Evolutionary conservation across 2,113 vertebrate species (phyloP), one percentile per base, ranked within the genome.

Genomic region (Gambusia holbrooki): DNA sequence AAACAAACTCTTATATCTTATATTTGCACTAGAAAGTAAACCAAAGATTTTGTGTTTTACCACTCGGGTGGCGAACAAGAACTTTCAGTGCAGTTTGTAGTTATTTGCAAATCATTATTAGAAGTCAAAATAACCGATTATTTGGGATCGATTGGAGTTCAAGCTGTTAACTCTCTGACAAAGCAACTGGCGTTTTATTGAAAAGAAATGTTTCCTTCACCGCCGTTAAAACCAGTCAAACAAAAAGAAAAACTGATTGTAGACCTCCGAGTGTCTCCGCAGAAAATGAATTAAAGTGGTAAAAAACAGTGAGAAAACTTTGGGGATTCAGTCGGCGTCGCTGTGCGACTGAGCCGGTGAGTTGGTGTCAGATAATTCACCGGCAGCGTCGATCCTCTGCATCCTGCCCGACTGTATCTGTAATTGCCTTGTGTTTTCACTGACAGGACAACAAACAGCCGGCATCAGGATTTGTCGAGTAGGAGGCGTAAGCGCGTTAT

Each of bases 371-470:
- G 66, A 81, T 28, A 80, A 71, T 54, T 76, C 29, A 32, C n/a
- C n/a, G 19, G 73, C 72, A 63, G 72, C 40, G 73, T 60, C 32
- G 62, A 8, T 35, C 35, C 33, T 62, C 51, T 8, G 64, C n/a
- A 6, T 32, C 30, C 66, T 66, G 81, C 62, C 71, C 84, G 79
- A 73, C 81, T 78, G 54, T 74, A 70, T 77, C 68, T 79, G 32
- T 85, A 89, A 89, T 89, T 86, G 82, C 79, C 84, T 88, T 79
- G 83, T 78, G 87, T 84, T 71, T 76, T 78, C 80, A 77, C 67
- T 83, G 86, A 82, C 71, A 67, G 73, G 63, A 84, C 74, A 76
- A 82, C 81, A 83, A 85, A 51, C 40, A 3, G 67, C 60, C 62
- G 71, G 80, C 76, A 71, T 62, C 14, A 3, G 65, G 25, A 69